A percentile compares a stretch with the other conserved stretches of the same genome.
Evolutionary conservation across 2,797 vertebrate genomes (phyloP).

Genomic region (Nyctalus aviator): DNA sequence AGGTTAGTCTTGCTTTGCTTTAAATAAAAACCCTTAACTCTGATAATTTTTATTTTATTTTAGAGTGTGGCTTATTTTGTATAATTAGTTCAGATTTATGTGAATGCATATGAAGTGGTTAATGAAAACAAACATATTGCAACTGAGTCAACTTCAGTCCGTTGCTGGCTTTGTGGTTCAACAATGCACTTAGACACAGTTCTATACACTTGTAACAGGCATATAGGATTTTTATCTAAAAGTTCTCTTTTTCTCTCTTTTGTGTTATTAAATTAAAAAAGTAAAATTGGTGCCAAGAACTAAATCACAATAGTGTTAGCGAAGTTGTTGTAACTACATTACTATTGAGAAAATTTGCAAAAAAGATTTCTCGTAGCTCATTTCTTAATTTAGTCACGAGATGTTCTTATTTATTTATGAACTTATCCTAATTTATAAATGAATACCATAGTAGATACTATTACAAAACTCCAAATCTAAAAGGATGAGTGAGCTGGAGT

Average conservation of each 20-base stretch:
- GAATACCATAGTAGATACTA: conserved; percentile 11
- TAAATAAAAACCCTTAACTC: not conserved
- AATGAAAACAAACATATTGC: conserved; percentile 25
- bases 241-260: conserved; percentile 24
- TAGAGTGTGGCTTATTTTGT: not conserved
- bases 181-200: not conserved
- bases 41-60: not conserved
- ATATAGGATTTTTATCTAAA: conserved; percentile 21
- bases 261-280: conserved; percentile 33
- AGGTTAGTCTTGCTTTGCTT: conserved; percentile 37
- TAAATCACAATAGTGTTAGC: conserved; percentile 29
- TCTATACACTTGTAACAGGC: not conserved
- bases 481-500: not conserved
- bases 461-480: conserved; percentile 7
- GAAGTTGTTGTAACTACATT: conserved; percentile 49
- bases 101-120: not conserved
- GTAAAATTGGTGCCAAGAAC: conserved; percentile 30
- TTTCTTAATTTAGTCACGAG: conserved; percentile 54
- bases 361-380: conserved; percentile 34
- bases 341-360: conserved; percentile 15
- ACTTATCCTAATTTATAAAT: conserved; percentile 58
- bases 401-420: conserved; percentile 54
- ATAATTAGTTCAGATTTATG: not conserved
- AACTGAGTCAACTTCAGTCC: not conserved
- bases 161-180: not conserved